A percentile compares a stretch with the other conserved stretches of the same genome.
Evolutionary conservation across 2,888 invertebrate genomes (phyloP).

Genomic region (Melanchra persicariae): DNA sequence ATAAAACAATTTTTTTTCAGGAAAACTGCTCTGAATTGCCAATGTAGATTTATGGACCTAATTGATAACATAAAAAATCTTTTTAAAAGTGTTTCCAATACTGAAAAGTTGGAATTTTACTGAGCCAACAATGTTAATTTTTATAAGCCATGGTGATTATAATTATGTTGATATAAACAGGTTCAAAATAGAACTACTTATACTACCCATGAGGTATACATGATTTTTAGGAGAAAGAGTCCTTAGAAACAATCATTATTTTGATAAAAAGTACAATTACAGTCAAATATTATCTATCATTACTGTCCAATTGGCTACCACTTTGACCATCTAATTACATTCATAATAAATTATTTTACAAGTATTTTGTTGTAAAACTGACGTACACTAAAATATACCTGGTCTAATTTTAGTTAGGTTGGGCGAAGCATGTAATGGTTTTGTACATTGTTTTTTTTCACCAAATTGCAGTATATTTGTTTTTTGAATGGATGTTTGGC

Average conservation of each 20-base stretch:
- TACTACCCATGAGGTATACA: not conserved
- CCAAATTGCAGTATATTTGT: not conserved
- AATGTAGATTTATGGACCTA: not conserved
- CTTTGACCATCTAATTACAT: not conserved
- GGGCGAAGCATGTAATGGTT: constrained; percentile 21
- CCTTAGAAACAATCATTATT: constrained; percentile 7
- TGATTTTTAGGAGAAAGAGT: constrained; percentile 11
- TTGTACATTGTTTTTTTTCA: constrained; percentile 17
- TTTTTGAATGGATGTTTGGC: constrained; percentile 26
- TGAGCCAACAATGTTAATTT: not conserved
- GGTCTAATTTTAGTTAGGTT: constrained; percentile 1
- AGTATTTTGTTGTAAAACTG: constrained; percentile 16
- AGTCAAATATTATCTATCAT: constrained; percentile 7
- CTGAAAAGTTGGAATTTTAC: not conserved
- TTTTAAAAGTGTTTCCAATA: not conserved
- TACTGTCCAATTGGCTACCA: constrained; percentile 24
- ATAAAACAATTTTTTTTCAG: not conserved
- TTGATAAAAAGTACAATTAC: constrained; percentile 44
- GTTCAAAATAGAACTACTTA: not conserved
- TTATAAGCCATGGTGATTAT: not conserved
- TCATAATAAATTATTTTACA: constrained; percentile 21
- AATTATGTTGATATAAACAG: constrained; percentile 7
- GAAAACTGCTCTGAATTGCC: not conserved
- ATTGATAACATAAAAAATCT: not conserved
- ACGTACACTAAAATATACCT: constrained; percentile 15